Evolutionary conservation across 2,797 vertebrate species (phyloP), one percentile per base, ranked within the genome.

Genomic region (Phrynocephalus guinanensis): DNA sequence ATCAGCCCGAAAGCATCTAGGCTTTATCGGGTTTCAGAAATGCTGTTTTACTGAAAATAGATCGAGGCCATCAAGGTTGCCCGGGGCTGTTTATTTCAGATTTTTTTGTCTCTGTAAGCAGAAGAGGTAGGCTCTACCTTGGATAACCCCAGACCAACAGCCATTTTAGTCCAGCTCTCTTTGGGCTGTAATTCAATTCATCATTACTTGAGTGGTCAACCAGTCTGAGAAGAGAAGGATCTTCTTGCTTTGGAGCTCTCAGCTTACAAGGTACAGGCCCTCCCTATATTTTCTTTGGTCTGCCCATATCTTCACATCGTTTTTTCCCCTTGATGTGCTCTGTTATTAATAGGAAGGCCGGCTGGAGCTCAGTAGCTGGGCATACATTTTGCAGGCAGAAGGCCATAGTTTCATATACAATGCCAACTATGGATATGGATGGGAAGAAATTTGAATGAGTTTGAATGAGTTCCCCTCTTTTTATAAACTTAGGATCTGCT

Each of bases 21-120:
- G 70, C 56, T 85, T 63, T 68, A 85, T 88, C 83, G 68, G 71
- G 78, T 88, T 85, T 84, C 77, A 88, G 87, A 75, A 75, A n/a
- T 33, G 38, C 30, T 79, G 9, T 30, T 63, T 44, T 82, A 66
- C 48, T 70, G 75, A 70, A 77, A 88, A 88, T 88, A 85, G 77
- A 81, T 20, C 6, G 56, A 81, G 72, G 83, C 68, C 78, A 10
- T 22, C 60, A 20, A 16, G 38, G 44, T 26, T 44, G 6, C 18
- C 78, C 60, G n/a, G 24, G 1, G 30, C 28, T 68, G 70, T 81
- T 81, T 85, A 85, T 88, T 85, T 88, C 50, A 88, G 83, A 85
- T 33, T 33, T 33, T 68, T 67, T 33, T n/a, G 10, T 80, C 77
- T 81, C 60, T 56, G 77, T 38, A 85, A 80, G 44, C n/a, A 84